phyloP scores from a whole-genome alignment of 2,113 vertebrate genomes.

The Oreotrochilus melanogaster region DNA sequence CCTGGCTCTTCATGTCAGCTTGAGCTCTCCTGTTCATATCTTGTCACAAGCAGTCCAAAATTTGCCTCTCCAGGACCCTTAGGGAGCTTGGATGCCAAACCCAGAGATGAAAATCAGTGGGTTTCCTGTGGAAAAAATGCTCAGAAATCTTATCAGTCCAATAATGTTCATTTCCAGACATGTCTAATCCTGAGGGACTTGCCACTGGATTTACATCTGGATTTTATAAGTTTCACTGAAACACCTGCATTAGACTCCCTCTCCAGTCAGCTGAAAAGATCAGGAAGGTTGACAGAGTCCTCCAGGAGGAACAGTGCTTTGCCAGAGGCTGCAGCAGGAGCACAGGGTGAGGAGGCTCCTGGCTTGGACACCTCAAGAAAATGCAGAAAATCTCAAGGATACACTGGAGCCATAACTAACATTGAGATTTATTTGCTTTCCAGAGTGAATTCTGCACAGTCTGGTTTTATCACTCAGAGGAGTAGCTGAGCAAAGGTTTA shows the following conservation, averaged over 20 bases:
- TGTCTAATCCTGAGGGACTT: conserved; percentile 61
- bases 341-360: neutral
- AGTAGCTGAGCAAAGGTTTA: neutral
- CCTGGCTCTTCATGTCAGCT: neutral
- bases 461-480: neutral
- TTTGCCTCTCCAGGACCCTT: conserved; percentile 37
- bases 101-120: conserved; percentile 57
- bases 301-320: neutral
- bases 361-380: neutral
- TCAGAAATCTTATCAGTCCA: conserved; percentile 68
- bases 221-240: conserved; percentile 55
- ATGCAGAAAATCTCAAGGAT: neutral
- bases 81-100: conserved; percentile 42
- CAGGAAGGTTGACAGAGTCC: neutral
- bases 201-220: conserved; percentile 73
- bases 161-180: conserved; percentile 70
- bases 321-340: rapidly evolving
- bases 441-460: neutral
- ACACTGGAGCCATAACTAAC: rapidly evolving
- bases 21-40: conserved; percentile 24
- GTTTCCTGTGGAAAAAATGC: conserved; percentile 70
- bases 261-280: neutral
- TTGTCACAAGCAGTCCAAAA: conserved; percentile 41
- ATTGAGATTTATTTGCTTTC: neutral
- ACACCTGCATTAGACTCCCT: conserved; percentile 58